Base-by-base conservation (phyloP, 2,113 vertebrate genomes). In the Alouatta palliata region DNA sequence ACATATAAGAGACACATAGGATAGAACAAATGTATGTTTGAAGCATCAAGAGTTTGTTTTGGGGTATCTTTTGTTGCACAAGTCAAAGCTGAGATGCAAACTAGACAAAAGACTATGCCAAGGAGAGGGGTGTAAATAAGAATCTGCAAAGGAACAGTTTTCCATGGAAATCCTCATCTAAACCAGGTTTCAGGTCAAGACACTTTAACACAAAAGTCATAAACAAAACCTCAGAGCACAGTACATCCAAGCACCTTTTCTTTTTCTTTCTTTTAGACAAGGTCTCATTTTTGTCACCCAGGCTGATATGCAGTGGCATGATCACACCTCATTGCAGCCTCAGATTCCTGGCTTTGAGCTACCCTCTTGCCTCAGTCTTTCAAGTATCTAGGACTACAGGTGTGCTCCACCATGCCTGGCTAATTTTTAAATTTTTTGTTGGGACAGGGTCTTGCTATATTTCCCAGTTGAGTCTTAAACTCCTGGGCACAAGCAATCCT, bases 81-180 rank as follows among this genome's bases (percentile, higher is more conserved):
- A 61, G 35, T n/a, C 83, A n/a, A 79, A 94, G 75, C 54, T 91
- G 68, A 92, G 61, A 87, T 81, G 37, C 66, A 85, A 90, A 77
- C 6, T 23, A 47, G 30, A 85, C 21, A 85, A 88, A 21, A 35
- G 47, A 49, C 20, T 56, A 43, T 25, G 54, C 71, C 56, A 61
- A 90, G 58, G 52, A 87, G 30, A 45, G 68, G 23, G 8, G n/a
- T 90, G 3, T 87, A 92, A 86, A 79, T 73, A 79, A 77, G 32
- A 87, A 37, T 73, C 76, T 47, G 64, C 52, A 56, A 87, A 90
- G 54, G 61, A 82, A 64, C 2, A 52, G 6, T 47, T 93, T 82
- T 83, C 27, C 86, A 77, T 47, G 40, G 76, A 93, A 32, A 56
- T 27, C 16, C 30, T 82, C 43, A 54, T 93, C 76, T 66, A 73